Evolutionary conservation across 1,140 invertebrate species (phyloP).

Genomic region (Lordiphosa stackelbergi): DNA sequence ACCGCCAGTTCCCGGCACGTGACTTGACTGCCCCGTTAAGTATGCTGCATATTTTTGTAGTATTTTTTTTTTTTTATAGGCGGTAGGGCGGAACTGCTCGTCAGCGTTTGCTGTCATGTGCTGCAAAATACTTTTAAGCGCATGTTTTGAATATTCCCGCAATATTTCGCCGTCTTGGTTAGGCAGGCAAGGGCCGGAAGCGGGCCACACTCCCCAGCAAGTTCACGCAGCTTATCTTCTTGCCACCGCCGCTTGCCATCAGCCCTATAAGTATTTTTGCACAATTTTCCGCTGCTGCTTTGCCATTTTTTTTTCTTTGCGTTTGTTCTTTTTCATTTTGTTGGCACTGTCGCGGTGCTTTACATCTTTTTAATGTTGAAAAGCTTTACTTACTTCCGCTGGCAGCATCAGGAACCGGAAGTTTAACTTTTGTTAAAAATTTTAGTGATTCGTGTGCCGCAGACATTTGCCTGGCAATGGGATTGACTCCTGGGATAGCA

Average conservation of each 20-base stretch:
- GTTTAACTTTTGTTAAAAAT: conserved; percentile 74
- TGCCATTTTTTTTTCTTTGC: conserved; percentile 21
- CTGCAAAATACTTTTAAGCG: conserved; percentile 65
- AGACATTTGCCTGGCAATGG: conserved; percentile 36
- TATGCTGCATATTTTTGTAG: conserved; percentile 51
- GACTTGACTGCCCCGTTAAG: conserved; percentile 48
- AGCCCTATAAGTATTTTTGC: conserved; percentile 50
- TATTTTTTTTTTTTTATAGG: conserved; percentile 11
- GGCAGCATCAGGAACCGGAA: conserved; percentile 64
- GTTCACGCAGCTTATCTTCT: conserved; percentile 70
- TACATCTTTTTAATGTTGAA: conserved; percentile 76
- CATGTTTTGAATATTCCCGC: conserved; percentile 72
- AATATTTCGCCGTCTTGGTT: conserved; percentile 48
- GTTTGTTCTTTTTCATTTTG: too few species aligned
- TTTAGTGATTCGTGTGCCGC: conserved; percentile 67
- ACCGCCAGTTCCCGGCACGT: conserved; percentile 51
- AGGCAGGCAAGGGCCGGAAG: not conserved
- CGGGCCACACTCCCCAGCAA: conserved; percentile 31
- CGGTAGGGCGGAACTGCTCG: conserved; percentile 15
- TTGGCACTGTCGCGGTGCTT: conserved; percentile 59
- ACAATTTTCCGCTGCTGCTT: conserved; percentile 56
- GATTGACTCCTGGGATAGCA: not conserved
- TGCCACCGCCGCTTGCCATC: conserved; percentile 4
- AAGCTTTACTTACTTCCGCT: conserved; percentile 72
- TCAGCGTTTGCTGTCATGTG: conserved; percentile 36